These are phyloP conservation scores for Gasterosteus aculeatus DNA, from an alignment of 2,113 vertebrate genomes.

Conservation along the genomic window DNA sequence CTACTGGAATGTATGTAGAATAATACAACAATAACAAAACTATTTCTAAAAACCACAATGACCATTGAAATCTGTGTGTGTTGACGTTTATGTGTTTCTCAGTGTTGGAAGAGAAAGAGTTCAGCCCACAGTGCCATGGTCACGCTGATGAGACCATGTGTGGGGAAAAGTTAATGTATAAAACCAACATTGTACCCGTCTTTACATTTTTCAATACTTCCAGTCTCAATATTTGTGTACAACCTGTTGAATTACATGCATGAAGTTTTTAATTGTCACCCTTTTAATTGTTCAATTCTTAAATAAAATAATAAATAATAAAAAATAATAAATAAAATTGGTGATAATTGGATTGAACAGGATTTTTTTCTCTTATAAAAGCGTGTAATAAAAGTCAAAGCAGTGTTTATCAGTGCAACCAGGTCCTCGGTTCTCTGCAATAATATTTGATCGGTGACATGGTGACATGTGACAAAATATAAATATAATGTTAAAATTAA, in stretches of 20 bases:
- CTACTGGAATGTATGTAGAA: background rate
- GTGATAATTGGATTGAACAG: conserved; percentile 15
- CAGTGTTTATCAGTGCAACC: background rate
- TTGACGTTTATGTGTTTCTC: background rate
- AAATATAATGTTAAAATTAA: conserved; percentile 24
- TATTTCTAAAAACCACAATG: conserved; percentile 19
- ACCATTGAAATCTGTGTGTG: background rate
- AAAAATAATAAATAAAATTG: background rate
- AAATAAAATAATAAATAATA: background rate
- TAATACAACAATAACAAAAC: background rate
- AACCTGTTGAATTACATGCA: background rate
- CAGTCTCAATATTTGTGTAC: background rate
- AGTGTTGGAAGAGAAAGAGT: conserved; percentile 20
- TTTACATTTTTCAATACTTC: background rate
- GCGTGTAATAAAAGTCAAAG: conserved; percentile 1
- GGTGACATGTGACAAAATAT: background rate
- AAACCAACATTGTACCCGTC: background rate
- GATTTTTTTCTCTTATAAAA: background rate
- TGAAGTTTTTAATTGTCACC: background rate
- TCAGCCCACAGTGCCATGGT: conserved; percentile 8
- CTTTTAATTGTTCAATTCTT: background rate
- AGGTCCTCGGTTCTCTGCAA: conserved; percentile 13
- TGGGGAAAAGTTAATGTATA: background rate
- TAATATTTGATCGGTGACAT: conserved; percentile 7
- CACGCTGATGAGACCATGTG: conserved; percentile 31